Conservation (phyloP, 1,140 invertebrate genomes). For the Chironomus striatipennis region DNA sequence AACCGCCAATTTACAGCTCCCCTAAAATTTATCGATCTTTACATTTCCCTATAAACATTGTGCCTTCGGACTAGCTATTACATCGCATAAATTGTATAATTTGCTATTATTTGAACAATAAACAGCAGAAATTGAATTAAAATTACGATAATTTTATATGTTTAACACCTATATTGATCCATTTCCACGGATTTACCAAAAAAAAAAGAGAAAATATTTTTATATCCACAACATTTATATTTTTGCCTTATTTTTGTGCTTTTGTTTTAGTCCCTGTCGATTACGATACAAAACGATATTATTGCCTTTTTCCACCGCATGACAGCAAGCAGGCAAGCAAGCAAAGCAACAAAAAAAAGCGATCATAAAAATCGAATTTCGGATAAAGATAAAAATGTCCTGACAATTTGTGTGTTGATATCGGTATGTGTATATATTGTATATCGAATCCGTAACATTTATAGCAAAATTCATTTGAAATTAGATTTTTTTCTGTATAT, state of each 20-base stretch:
- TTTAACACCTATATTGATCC: slow-evolving; percentile 18
- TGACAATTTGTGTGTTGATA: background rate
- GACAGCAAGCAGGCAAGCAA: background rate
- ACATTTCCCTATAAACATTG: too few species aligned
- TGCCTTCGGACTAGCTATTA: background rate
- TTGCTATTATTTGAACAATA: slow-evolving; percentile 21
- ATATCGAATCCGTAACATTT: background rate
- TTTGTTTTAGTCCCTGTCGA: background rate
- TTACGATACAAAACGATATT: background rate
- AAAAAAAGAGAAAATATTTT: too few species aligned
- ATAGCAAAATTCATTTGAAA: slow-evolving; percentile 8
- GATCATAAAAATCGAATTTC: slow-evolving; percentile 8
- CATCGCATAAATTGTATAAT: slow-evolving; percentile 21
- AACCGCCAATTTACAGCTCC: too few species aligned
- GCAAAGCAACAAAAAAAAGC: background rate
- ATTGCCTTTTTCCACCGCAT: background rate
- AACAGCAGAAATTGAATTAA: slow-evolving; percentile 22
- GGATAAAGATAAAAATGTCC: slow-evolving; percentile 10
- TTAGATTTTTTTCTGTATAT: background rate
- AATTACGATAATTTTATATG: slow-evolving; percentile 20
- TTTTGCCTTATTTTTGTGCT: background rate
- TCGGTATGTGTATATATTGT: background rate
- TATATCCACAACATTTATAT: background rate
- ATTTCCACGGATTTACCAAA: background rate
- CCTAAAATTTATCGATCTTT: too few species aligned